Evolutionary conservation across 1,140 invertebrate genomes (phyloP), one percentile per base, ranked within the genome.

Genomic region (Drosophila rhopaloa): DNA sequence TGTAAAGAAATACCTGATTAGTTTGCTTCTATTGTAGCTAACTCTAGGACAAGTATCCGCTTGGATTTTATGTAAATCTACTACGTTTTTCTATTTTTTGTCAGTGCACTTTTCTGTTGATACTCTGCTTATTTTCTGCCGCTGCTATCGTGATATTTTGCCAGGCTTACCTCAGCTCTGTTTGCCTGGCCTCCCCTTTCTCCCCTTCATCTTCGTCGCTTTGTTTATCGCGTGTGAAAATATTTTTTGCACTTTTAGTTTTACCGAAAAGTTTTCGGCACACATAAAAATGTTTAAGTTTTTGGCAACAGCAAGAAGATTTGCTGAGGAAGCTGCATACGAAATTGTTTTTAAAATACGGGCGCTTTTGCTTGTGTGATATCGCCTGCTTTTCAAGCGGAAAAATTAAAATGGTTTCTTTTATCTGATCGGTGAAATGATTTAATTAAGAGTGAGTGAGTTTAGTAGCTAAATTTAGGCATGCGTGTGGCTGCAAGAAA

Each of bases 141-240:
- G 35, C 59, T 48, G 50, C 67, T 57, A 51, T 57, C 19, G 65
- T 56, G 62, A 47, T 46, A 55, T 59, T 77, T 43, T 60, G 24
- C 51, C 61, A 29, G 65, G 65, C 53, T 53, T 65, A 68, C 60
- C 65, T 66, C 19, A 24, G 53, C 57, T 43, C 47, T 73, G 57
- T 61, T 73, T 47, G 24, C 57, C 38, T 51, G 41, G 24, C 6
- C 35, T 13, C 11, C 54, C 35, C 16, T 14, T 13, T 38, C 46
- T n/a, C 35, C n/a, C n/a, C 55, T 41, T 37, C 32, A 43, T 35
- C 29, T 27, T 40, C 37, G 54, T 51, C 79, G 65, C 71, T 82
- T 85, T 85, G 82, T 88, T 88, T 79, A 79, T 71, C 58, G 79
- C 82, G 82, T 85, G 82, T 85, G 82, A 85, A 78, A 63, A 85